These are phyloP conservation scores for Hypolimnas misippus DNA, from an alignment of 2,888 invertebrate species.

Conservation along the genomic window DNA sequence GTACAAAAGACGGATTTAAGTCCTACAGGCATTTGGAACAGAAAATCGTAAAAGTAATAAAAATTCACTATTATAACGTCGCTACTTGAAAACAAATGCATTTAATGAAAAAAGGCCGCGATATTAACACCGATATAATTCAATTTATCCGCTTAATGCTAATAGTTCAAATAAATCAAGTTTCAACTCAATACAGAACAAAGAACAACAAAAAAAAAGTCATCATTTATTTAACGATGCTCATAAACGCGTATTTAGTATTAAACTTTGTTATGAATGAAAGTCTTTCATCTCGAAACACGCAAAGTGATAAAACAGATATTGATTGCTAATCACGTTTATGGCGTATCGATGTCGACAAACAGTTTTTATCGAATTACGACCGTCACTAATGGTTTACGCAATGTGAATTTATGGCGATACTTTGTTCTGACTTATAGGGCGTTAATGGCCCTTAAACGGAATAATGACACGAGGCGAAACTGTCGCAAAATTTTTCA, in stretches of 20 bases:
- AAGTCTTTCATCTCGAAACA: constrained; percentile 18
- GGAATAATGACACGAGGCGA: not conserved
- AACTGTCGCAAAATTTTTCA: constrained; percentile 1
- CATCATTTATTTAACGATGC: constrained; percentile 22
- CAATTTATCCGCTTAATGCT: too few species aligned
- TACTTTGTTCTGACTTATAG: constrained; percentile 36
- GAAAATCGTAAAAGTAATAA: too few species aligned
- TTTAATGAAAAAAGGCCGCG: too few species aligned
- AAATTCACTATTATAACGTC: too few species aligned
- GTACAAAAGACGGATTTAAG: too few species aligned
- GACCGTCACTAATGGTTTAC: constrained; percentile 54
- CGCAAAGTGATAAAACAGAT: constrained; percentile 35
- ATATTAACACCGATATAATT: too few species aligned
- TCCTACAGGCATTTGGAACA: too few species aligned
- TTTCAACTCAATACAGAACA: not conserved
- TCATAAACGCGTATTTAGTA: constrained; percentile 25
- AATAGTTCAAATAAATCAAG: too few species aligned
- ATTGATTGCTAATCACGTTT: constrained; percentile 52
- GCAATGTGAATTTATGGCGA: constrained; percentile 46
- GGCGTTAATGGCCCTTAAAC: constrained; percentile 20
- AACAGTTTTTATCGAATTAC: constrained; percentile 51
- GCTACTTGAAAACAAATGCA: too few species aligned
- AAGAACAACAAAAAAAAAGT: not conserved
- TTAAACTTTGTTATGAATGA: constrained; percentile 39
- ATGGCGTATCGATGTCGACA: constrained; percentile 57